These are phyloP conservation scores for Oceanodroma tethys DNA, from an alignment of 2,113 vertebrate species.

Conservation along the genomic window DNA sequence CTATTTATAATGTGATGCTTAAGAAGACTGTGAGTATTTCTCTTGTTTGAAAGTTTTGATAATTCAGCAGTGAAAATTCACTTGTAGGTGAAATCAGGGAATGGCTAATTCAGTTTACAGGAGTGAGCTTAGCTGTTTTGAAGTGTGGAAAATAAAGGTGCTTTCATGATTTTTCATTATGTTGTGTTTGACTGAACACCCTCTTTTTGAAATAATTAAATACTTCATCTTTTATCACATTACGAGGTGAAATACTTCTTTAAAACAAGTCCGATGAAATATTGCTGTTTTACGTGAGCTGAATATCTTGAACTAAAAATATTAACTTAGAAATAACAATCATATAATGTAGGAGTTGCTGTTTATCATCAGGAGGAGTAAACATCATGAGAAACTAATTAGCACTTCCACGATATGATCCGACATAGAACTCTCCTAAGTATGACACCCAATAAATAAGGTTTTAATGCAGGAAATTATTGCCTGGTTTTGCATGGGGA, in stretches of 20 bases:
- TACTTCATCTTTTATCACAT: not conserved
- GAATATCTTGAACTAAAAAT: not conserved
- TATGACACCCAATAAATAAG: not conserved
- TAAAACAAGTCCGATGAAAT: not conserved
- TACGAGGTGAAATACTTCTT: not conserved
- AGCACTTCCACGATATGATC: not conserved
- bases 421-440: not conserved
- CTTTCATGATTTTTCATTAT: not conserved
- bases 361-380: not conserved
- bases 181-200: not conserved
- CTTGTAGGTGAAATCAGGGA: not conserved
- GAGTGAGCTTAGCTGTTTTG: not conserved
- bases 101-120: not conserved
- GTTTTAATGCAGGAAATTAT: not conserved
- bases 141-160: not conserved
- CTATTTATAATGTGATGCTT: conserved; percentile 36
- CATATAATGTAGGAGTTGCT: not conserved
- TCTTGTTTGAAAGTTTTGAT: conserved; percentile 43
- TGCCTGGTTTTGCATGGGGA: not conserved
- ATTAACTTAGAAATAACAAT: not conserved
- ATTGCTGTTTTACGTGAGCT: not conserved
- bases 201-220: not conserved
- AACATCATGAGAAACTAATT: conserved; percentile 18
- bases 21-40: not conserved
- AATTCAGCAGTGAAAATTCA: conserved; percentile 44